A percentile compares a stretch with the other conserved stretches of the same genome.
Conservation (phyloP, 2,888 invertebrate genomes). For the Laspeyria flexula region DNA sequence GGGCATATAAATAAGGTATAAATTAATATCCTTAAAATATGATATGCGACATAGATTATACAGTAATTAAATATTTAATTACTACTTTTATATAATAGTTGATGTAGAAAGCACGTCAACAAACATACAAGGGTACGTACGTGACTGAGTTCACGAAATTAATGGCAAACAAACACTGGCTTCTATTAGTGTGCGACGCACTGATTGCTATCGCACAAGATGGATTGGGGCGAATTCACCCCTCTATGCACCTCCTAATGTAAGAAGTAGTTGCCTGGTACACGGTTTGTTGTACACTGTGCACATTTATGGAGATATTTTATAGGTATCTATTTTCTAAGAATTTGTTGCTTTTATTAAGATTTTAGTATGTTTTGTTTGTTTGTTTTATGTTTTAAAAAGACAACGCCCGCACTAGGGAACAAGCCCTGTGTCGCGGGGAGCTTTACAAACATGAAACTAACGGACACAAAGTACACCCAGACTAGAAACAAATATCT, state of each 20-base stretch:
- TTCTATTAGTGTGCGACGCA: constrained; percentile 53
- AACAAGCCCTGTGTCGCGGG: no score
- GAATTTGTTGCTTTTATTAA: neutral
- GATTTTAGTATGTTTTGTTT: no score
- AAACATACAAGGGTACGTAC: constrained; percentile 16
- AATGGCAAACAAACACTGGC: constrained; percentile 57
- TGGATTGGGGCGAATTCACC: constrained; percentile 46
- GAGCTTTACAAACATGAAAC: no score
- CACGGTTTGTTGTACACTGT: constrained; percentile 6
- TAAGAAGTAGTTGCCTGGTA: constrained; percentile 10
- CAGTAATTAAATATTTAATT: no score
- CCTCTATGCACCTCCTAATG: constrained; percentile 30
- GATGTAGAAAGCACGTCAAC: constrained; percentile 12
- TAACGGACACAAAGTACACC: no score
- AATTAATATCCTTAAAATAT: no score
- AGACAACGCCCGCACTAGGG: no score
- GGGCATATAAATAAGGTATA: no score
- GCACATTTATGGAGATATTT: neutral
- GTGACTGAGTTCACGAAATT: constrained; percentile 41
- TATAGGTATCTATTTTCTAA: neutral
- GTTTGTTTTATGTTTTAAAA: no score
- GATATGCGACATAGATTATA: no score
- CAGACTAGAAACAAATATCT: no score
- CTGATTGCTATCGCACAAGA: constrained; percentile 58
- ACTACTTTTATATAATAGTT: constrained; percentile 11